Percentiles rank a stretch among this genome's conserved stretches.
phyloP scores from a whole-genome alignment of 2,113 vertebrate species.

The Amphiprion percula region DNA sequence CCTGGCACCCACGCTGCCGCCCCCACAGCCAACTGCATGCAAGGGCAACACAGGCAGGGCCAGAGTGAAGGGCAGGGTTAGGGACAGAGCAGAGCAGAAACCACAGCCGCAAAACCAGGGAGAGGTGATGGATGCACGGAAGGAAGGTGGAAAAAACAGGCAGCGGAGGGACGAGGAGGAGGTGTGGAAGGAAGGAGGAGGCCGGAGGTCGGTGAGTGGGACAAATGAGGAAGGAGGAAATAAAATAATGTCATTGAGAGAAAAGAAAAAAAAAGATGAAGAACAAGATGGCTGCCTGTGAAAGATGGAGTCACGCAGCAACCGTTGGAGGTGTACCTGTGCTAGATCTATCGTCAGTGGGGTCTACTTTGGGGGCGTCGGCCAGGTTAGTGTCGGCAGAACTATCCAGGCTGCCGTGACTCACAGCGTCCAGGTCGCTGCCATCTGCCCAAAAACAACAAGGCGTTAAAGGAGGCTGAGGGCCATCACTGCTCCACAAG shows the following conservation, averaged over 20 bases:
- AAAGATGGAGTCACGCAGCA: constrained; percentile 26
- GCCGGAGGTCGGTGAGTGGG: constrained; percentile 30
- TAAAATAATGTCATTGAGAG: constrained; percentile 44
- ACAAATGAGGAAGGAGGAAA: constrained; percentile 38
- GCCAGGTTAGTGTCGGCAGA: constrained; percentile 83
- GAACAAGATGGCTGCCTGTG: constrained; percentile 58
- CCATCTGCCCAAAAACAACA: constrained; percentile 86
- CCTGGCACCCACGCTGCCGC: constrained; percentile 59
- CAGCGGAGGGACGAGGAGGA: constrained; percentile 20
- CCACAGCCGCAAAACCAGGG: constrained; percentile 60
- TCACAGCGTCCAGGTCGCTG: constrained; percentile 90
- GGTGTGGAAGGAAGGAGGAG: constrained; percentile 41
- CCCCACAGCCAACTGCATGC: constrained; percentile 74
- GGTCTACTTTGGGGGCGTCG: constrained; percentile 86
- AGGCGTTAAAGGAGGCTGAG: constrained; percentile 37
- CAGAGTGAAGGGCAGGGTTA: constrained; percentile 73
- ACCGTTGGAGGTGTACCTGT: constrained; percentile 82
- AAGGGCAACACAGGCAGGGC: constrained; percentile 75
- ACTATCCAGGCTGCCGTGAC: constrained; percentile 91
- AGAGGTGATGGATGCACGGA: constrained; percentile 42
- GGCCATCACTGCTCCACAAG: constrained; percentile 1
- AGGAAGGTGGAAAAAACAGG: constrained; percentile 39
- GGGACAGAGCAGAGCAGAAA: constrained; percentile 74
- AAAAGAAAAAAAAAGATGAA: constrained; percentile 48
- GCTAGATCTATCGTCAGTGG: constrained; percentile 89